Evolutionary conservation across 2,888 invertebrate species (phyloP).

Genomic region (Malthinus seriepunctatus): DNA sequence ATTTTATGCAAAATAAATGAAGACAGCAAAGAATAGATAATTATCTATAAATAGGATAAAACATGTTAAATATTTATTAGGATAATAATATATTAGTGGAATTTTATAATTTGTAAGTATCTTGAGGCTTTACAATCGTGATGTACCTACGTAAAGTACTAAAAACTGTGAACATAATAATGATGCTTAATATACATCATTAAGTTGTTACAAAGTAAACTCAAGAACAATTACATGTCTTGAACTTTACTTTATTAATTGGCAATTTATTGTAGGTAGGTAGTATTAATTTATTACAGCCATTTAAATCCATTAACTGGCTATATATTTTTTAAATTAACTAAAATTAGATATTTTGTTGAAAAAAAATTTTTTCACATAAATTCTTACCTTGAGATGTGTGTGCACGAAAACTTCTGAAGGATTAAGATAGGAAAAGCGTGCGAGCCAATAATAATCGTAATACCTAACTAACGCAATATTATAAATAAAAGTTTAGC

Average conservation of each 20-base stretch:
- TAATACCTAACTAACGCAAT: not conserved
- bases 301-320: not conserved
- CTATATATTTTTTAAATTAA: too few species aligned
- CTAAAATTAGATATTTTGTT: too few species aligned
- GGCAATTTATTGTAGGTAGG: too few species aligned
- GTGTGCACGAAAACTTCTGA: not conserved
- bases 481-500: too few species aligned
- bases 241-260: too few species aligned
- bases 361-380: too few species aligned
- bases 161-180: conserved; percentile 38
- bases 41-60: too few species aligned
- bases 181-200: conserved; percentile 43
- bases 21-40: too few species aligned
- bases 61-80: conserved; percentile 37
- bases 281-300: not conserved
- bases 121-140: conserved; percentile 28
- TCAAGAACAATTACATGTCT: not conserved
- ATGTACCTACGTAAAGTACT: conserved; percentile 33
- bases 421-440: conserved; percentile 5
- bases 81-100: conserved; percentile 36
- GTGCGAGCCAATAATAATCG: conserved; percentile 3
- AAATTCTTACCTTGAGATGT: conserved; percentile 1
- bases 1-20: too few species aligned
- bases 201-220: conserved; percentile 39
- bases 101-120: conserved; percentile 24